Evolutionary conservation across 1,140 invertebrate genomes (phyloP), one percentile per base, ranked within the genome.

Genomic region (Nasonia vitripennis): DNA sequence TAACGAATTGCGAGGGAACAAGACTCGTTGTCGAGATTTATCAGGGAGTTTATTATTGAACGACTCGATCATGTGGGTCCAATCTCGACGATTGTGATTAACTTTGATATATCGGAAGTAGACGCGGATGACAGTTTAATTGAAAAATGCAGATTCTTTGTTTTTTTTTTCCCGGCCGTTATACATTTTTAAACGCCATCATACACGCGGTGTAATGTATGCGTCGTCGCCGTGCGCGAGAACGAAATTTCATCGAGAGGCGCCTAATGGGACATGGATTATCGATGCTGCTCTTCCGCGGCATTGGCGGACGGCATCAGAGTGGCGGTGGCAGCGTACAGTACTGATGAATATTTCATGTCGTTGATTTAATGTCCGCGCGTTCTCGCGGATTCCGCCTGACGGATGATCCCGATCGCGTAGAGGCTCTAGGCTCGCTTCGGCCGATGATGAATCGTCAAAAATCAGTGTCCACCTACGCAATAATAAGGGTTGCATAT

Each of bases 351-450:
- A 81, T 81, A 81, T 81, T 70, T 81, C 79, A 81, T 81, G 67
- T 20, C 34, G 79, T 71, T 81, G 79, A 81, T 81, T 81, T 81
- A 81, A 81, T 81, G 79, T 81, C 79, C 45, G 7, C 55, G 55
- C 20, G 55, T 79, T 55, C 31, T n/a, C 77, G 48, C 27, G 77
- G 77, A 62, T 78, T 78, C 41, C 11, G 77, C 31, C 23, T n/a
- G 73, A 41, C 37, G 73, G 73, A 75, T 75, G 27, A n/a, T 75
- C 37, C 73, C 27, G 37, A 34, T 41, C 14, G 41, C 41, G 9
- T 45, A 62, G 10, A 62, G 20, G 17, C 17, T 31, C 70, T 31
- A 34, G 70, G 4, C 70, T 71, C 27, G 27, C 45, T 75, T 75
- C 14, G 2, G 1, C 37, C 3, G 37, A 77, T 81, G 78, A 79